Evolutionary conservation across 2,888 invertebrate species (phyloP).

Genomic region (Epistrophe eligans): DNA sequence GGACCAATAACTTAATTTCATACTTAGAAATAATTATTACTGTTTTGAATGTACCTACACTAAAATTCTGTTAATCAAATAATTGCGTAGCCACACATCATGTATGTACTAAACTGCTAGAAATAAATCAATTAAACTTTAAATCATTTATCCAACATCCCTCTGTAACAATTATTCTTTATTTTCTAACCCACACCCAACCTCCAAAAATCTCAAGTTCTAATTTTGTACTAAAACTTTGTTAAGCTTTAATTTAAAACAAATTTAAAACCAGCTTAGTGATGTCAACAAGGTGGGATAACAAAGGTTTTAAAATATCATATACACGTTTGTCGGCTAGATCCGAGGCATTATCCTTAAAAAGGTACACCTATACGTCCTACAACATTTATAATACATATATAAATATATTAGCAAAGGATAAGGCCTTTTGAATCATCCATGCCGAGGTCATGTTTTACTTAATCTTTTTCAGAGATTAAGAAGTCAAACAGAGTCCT

Average conservation of each 20-base stretch:
- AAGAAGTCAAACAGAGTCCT: conserved; percentile 69
- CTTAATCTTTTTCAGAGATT: conserved; percentile 67
- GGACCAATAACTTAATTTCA: too few relatives aligned
- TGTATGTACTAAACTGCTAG: neutral
- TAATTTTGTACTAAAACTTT: conserved; percentile 40
- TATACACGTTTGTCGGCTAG: conserved; percentile 38
- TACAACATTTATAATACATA: conserved; percentile 15
- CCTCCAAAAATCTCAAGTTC: conserved; percentile 20
- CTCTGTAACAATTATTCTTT: neutral
- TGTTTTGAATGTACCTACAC: too few relatives aligned
- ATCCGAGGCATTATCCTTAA: conserved; percentile 44
- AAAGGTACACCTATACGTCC: conserved; percentile 11
- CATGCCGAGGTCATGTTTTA: conserved; percentile 66
- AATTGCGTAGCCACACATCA: too few relatives aligned
- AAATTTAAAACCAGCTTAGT: conserved; percentile 64
- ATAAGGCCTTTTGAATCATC: conserved; percentile 27
- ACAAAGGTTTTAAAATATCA: conserved; percentile 69
- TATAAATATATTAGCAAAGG: conserved; percentile 35
- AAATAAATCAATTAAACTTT: neutral
- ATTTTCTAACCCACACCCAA: neutral
- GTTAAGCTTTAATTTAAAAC: conserved; percentile 26
- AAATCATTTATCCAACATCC: neutral
- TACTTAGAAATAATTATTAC: too few relatives aligned
- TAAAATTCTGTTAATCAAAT: too few relatives aligned
- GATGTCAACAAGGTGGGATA: conserved; percentile 64